A percentile compares a stretch with the other conserved stretches of the same genome.
Evolutionary conservation across 2,113 vertebrate species (phyloP).

Genomic region (Pao palembangensis): DNA sequence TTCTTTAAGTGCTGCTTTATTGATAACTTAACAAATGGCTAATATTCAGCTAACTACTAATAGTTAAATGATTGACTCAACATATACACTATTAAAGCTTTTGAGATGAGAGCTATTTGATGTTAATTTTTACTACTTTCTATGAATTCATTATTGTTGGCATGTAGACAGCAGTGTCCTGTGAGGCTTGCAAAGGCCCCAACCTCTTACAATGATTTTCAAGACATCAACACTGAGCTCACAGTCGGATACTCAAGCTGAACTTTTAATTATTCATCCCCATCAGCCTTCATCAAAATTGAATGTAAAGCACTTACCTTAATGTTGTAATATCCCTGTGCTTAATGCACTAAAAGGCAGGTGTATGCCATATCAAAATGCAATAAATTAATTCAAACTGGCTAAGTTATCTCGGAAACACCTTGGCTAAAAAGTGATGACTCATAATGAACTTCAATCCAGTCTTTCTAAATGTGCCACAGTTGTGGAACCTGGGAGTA

Average conservation of each 20-base stretch:
- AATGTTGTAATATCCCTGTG: conserved; percentile 29
- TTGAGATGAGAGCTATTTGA: too few relatives aligned
- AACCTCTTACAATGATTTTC: not conserved
- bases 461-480: not conserved
- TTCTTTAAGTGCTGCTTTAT: too few relatives aligned
- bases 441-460: conserved; percentile 13
- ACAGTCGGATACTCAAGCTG: conserved; percentile 16
- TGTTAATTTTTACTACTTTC: too few relatives aligned
- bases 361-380: conserved; percentile 14
- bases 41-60: too few relatives aligned
- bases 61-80: too few relatives aligned
- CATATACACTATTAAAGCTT: too few relatives aligned
- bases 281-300: conserved; percentile 43
- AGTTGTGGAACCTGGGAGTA: conserved; percentile 4
- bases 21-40: too few relatives aligned
- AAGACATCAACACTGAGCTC: conserved; percentile 31
- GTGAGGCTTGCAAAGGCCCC: too few relatives aligned
- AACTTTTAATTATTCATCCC: conserved; percentile 45
- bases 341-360: conserved; percentile 27
- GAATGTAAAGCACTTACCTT: conserved; percentile 34
- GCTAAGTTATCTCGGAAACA: conserved; percentile 13
- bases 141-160: too few relatives aligned
- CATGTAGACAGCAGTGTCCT: too few relatives aligned
- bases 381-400: conserved; percentile 10
- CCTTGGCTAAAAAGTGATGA: conserved; percentile 14